Base-by-base conservation (phyloP, 2,888 invertebrate genomes). In the Sericinus montela region DNA sequence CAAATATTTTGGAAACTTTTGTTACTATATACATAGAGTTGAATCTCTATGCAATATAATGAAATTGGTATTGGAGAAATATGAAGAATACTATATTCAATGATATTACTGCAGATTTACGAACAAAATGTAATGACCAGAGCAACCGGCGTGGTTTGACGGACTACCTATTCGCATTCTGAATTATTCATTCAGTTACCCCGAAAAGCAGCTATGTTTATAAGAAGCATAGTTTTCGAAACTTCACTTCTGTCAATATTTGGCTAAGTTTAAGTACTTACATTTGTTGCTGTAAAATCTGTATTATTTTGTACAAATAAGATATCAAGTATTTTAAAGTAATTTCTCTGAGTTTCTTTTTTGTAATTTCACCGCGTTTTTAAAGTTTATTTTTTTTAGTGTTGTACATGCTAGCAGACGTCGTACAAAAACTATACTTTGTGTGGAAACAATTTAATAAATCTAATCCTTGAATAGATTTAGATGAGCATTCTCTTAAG, bases 191-290 rank as follows among this genome's bases (percentile, higher is more conserved):
- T 83, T 70, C 67, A 60, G 64, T 67, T 61, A 65, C 64, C 62
- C 67, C 79, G 74, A 70, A 80, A 87, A 80, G 79, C 73, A 80
- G 80, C 76, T 76, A 81, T 84, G 78, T 81, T 83, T 83, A n/a
- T n/a, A n/a, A n/a, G n/a, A n/a, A n/a, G n/a, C 73, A 73, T 71
- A 75, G 74, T 77, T 78, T 77, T 75, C 72, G 70, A 75, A 79
- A 79, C 77, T 69, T 65, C 60, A 63, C 69, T 69, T 68, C 69
- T 63, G 58, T 60, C 48, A 46, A 55, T 54, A 47, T 56, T 57
- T 53, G 47, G 43, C 39, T 42, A 44, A 49, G 46, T 53, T 51
- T 43, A 36, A 38, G 19, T 19, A 3, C 5, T 19, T 3, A 19
- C 19, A 19, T 19, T 19, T 19, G 19, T 19, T 2, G 2, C 2